Base-by-base conservation (phyloP, 2,888 invertebrate species). In the Leucophenga montana region DNA sequence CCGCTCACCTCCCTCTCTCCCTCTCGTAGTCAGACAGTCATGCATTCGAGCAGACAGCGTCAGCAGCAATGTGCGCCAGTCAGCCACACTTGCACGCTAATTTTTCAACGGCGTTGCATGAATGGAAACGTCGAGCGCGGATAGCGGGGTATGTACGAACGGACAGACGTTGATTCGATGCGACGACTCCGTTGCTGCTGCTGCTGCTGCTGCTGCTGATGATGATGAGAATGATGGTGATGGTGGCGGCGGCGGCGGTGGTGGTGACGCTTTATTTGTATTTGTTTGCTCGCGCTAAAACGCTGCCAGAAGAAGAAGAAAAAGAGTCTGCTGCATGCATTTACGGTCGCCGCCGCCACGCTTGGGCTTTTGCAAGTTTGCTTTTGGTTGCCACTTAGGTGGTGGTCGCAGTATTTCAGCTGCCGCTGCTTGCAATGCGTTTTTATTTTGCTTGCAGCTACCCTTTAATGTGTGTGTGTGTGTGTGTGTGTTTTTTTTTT, bases 401-500 rank as follows among this genome's bases (percentile, higher is more conserved):
- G 59, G 33, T 59, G 59, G 33, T 31, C 31, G 50, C 3, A 6
- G n/a, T 8, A 18, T 50, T 50, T 50, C 18, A 16, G 50, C 16
- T 50, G 50, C 16, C 6, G 18, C 16, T 50, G 16, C 5, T 31
- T 59, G 59, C 33, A 82, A 81, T 82, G 81, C 82, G 80, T 82
- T 80, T 80, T 80, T 82, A 80, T 82, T 75, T 78, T 74, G 77
- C 59, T 31, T 27, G 56, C 48, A 62, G 65, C 54, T 64, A 64
- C 59, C 46, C 66, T 68, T 62, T 56, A 66, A 50, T 53, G 62
- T 50, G 3, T 67, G 61, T 53, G 68, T 44, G 71, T 70, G 67
- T 48, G 70, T n/a, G 59, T 59, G 31, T 59, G 59, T 46, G 20
- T 64, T 59, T 59, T 59, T 61, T 33, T 20, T 16, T 61, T 39